Percentiles rank a stretch among this genome's conserved stretches.
phyloP scores from a whole-genome alignment of 2,888 invertebrate species.

The Plebejus melissa region DNA sequence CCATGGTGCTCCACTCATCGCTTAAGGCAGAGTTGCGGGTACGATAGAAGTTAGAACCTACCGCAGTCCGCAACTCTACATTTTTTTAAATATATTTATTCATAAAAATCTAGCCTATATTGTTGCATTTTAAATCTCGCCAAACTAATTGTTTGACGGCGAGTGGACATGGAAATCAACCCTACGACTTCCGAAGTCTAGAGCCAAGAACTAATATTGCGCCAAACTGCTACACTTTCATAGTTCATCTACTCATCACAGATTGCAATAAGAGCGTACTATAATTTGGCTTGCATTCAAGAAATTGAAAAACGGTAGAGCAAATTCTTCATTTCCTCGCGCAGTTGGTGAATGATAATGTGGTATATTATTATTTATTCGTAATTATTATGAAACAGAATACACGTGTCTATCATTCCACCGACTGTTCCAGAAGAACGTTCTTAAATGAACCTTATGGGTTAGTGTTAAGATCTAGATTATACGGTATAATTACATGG shows the following conservation, averaged over 20 bases:
- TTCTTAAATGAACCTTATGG: neutral
- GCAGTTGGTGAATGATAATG: neutral
- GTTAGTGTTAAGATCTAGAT: neutral
- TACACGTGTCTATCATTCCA: conserved; percentile 4
- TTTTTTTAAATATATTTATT: too few relatives aligned
- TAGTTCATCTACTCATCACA: neutral
- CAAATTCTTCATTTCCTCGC: neutral
- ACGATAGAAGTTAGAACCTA: too few relatives aligned
- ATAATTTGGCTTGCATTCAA: conserved; percentile 6
- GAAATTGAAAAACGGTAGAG: neutral
- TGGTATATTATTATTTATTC: conserved; percentile 6
- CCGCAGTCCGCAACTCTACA: too few relatives aligned
- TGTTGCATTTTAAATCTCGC: too few relatives aligned
- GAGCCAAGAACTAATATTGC: too few relatives aligned
- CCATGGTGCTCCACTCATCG: too few relatives aligned
- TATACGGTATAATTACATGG: neutral
- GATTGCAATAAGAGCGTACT: neutral
- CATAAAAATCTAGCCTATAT: too few relatives aligned
- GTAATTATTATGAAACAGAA: conserved; percentile 4
- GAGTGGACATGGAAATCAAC: too few relatives aligned
- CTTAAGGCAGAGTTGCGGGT: too few relatives aligned
- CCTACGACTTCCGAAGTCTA: too few relatives aligned
- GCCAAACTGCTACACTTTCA: neutral
- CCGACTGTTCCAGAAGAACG: neutral
- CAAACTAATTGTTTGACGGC: too few relatives aligned